A percentile compares a stretch with the other conserved stretches of the same genome.
Conservation (phyloP, 2,113 vertebrate genomes). For the Clarias batrachus region DNA sequence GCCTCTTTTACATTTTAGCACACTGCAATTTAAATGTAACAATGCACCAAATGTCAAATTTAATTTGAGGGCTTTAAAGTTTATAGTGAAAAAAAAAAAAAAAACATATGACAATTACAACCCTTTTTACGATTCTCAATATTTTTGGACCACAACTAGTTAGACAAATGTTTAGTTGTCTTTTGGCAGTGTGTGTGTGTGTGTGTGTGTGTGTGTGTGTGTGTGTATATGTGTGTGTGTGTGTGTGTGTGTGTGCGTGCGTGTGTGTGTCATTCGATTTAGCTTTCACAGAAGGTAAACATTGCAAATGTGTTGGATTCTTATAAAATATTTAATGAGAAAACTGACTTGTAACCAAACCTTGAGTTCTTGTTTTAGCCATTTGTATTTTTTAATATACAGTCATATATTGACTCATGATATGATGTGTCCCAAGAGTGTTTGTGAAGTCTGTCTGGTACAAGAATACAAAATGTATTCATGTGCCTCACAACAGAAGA, state of each 20-base stretch:
- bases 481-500: slow-evolving; percentile 4
- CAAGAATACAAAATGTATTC: neutral
- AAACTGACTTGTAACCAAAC: neutral
- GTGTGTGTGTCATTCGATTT: neutral
- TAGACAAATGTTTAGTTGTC: slow-evolving; percentile 3
- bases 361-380: neutral
- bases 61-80: neutral
- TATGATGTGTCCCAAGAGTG: neutral
- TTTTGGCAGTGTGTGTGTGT: neutral
- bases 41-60: slow-evolving; percentile 23
- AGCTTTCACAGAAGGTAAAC: neutral
- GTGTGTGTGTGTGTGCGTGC: no score
- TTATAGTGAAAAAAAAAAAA: neutral
- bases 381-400: neutral
- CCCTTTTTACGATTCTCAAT: neutral
- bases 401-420: neutral
- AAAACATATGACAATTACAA: neutral
- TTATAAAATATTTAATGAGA: neutral
- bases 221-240: neutral
- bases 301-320: neutral
- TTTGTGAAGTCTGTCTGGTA: neutral
- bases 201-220: no score
- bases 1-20: neutral
- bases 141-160: slow-evolving; percentile 9
- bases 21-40: neutral